Evolutionary conservation across 2,797 vertebrate species (phyloP), one percentile per base, ranked within the genome.

Genomic region (Paguma larvata): DNA sequence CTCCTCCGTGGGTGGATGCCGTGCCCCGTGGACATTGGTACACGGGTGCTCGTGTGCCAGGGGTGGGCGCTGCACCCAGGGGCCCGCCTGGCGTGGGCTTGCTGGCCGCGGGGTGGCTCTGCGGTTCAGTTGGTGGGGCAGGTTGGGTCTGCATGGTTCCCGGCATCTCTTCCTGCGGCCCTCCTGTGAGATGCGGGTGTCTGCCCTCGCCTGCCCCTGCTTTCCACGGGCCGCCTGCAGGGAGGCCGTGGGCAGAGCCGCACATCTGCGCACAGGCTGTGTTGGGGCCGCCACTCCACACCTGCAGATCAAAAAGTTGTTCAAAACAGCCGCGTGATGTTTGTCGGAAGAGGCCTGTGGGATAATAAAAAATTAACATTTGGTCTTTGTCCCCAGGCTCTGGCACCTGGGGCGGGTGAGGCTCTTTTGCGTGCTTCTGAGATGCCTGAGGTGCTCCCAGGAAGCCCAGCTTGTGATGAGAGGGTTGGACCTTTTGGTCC

Each of bases 321-420:
- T 34, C 44, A n/a, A 41, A n/a, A 25, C 25, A 7, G n/a, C 44
- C 0, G 18, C 1, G 0, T 3, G 3, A 1, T 38, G n/a, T 65
- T n/a, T 8, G 25, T 51, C 5, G 9, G 41, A 14, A 53, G 70
- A 25, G 27, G 59, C 15, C 25, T 15, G 48, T 91, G 38, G 46
- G 46, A 27, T 25, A n/a, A 11, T 53, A 16, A 67, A 25, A 25
- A 27, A 5, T 10, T 10, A 12, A 1, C 38, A 15, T 67, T 41
- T 41, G 12, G 34, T 56, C 46, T 68, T 56, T 5, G 34, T 44
- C 27, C 48, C 27, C 41, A 5, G 27, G 5, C 23, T 9, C 63
- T 56, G 77, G 75, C n/a, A 30, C 87, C 59, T 1, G 34, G 11
- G 62, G n/a, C 7, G 4, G 65, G 46, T 5, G 21, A 46, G 38